Evolutionary conservation across 2,113 vertebrate genomes (phyloP).

Genomic region (Ctenomys sociabilis): DNA sequence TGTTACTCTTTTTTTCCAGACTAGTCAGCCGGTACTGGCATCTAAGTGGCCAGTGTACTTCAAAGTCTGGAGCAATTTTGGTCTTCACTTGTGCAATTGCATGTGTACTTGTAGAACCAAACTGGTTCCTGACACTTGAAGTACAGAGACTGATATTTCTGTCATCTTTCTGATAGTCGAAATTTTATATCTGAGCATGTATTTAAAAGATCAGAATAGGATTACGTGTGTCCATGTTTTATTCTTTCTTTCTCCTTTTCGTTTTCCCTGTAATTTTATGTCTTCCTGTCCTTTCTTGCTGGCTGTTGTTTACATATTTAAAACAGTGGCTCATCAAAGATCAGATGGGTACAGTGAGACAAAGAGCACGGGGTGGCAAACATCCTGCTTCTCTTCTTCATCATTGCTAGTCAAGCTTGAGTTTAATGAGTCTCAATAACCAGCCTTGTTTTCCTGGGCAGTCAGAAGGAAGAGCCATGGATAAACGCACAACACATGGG

Average conservation of each 20-base stretch:
- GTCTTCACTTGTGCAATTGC: not conserved
- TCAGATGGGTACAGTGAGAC: not conserved
- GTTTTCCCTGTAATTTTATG: not conserved
- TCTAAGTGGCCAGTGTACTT: not conserved
- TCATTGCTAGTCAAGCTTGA: not conserved
- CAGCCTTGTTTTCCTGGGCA: not conserved
- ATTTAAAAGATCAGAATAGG: not conserved
- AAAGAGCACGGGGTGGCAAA: not conserved
- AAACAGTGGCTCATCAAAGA: not conserved
- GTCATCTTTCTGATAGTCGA: not conserved
- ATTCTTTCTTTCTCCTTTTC: not conserved
- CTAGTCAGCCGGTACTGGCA: not conserved
- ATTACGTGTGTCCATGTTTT: not conserved
- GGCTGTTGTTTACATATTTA: not conserved
- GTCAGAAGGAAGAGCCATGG: not conserved
- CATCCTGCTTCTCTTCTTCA: conserved; percentile 17
- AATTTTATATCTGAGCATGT: not conserved
- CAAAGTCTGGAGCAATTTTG: not conserved
- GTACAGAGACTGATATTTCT: not conserved
- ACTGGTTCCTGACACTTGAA: not conserved
- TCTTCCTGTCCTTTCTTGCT: conserved; percentile 19
- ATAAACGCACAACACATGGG: not conserved
- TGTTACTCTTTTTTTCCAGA: not conserved
- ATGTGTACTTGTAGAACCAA: not conserved
- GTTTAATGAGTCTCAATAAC: conserved; percentile 19